phyloP scores from a whole-genome alignment of 1,140 invertebrate genomes.

The Gonioctena quinquepunctata region DNA sequence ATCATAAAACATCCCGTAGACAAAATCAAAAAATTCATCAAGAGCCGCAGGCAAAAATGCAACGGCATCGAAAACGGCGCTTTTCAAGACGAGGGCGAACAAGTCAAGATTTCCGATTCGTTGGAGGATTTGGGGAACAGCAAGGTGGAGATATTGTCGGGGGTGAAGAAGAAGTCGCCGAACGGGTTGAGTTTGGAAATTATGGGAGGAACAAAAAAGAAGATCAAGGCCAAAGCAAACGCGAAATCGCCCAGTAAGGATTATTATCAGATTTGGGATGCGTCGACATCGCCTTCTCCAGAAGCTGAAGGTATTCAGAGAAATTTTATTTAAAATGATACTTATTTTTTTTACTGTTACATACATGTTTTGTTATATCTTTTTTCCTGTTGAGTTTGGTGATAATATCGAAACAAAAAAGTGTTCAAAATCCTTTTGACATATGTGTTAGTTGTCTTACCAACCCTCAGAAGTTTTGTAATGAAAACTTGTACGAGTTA shows the following conservation, averaged over 20 bases:
- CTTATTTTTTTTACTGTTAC: too few species aligned
- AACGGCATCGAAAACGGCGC: constrained; percentile 51
- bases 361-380: too few species aligned
- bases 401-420: too few species aligned
- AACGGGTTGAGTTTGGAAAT: constrained; percentile 19
- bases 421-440: too few species aligned
- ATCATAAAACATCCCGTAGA: constrained; percentile 50
- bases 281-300: constrained; percentile 59
- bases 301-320: constrained; percentile 57
- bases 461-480: too few species aligned
- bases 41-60: constrained; percentile 41
- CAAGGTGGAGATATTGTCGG: constrained; percentile 35
- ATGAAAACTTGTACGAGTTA: too few species aligned
- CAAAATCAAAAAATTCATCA: constrained; percentile 48
- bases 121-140: constrained; percentile 44
- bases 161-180: constrained; percentile 48
- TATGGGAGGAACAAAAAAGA: constrained; percentile 52
- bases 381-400: too few species aligned
- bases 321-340: too few species aligned
- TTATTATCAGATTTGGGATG: constrained; percentile 66
- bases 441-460: too few species aligned
- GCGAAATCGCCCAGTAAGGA: constrained; percentile 61
- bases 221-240: constrained; percentile 44
- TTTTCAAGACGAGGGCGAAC: constrained; percentile 47
- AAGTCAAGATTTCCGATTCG: constrained; percentile 43